These are phyloP conservation scores for Siphonodentalium dalli DNA, from an alignment of 2,888 invertebrate species.

Conservation along the genomic window DNA sequence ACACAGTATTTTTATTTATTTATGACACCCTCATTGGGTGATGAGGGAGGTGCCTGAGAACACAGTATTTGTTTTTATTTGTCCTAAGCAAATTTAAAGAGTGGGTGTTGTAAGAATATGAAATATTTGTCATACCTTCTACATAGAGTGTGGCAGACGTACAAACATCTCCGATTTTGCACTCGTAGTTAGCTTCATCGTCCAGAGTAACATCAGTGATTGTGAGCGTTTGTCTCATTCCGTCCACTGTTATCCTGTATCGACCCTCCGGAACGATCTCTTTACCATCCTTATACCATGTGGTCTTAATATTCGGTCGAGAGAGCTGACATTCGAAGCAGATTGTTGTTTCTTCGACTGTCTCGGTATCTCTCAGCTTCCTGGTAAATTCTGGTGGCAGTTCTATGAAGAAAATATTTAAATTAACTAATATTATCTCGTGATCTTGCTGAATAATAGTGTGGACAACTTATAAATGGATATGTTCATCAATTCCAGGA, in stretches of 20 bases:
- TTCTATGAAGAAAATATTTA: slow-evolving; percentile 29
- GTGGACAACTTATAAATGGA: too few relatives aligned
- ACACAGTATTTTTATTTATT: too few relatives aligned
- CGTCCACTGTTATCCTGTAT: slow-evolving; percentile 83
- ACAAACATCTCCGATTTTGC: slow-evolving; percentile 47
- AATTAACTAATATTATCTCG: too few relatives aligned
- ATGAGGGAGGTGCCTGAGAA: too few relatives aligned
- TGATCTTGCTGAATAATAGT: too few relatives aligned
- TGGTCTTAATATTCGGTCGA: slow-evolving; percentile 91
- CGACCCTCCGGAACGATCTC: slow-evolving; percentile 84
- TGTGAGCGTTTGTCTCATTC: slow-evolving; percentile 45
- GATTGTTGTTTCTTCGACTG: slow-evolving; percentile 67
- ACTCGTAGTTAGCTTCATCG: slow-evolving; percentile 54
- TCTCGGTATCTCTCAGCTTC: slow-evolving; percentile 35
- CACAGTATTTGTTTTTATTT: too few relatives aligned
- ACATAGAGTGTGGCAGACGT: slow-evolving; percentile 53
- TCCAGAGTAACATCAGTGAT: slow-evolving; percentile 48
- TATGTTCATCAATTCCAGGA: too few relatives aligned
- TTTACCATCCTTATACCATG: slow-evolving; percentile 81
- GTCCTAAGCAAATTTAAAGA: background rate
- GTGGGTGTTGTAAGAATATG: too few relatives aligned
- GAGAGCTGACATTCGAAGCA: slow-evolving; percentile 90
- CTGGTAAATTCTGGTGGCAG: slow-evolving; percentile 36
- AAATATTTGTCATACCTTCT: slow-evolving; percentile 51
- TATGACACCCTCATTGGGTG: too few relatives aligned